phyloP scores from a whole-genome alignment of 2,797 vertebrate species.

The Margarornis squamiger region DNA sequence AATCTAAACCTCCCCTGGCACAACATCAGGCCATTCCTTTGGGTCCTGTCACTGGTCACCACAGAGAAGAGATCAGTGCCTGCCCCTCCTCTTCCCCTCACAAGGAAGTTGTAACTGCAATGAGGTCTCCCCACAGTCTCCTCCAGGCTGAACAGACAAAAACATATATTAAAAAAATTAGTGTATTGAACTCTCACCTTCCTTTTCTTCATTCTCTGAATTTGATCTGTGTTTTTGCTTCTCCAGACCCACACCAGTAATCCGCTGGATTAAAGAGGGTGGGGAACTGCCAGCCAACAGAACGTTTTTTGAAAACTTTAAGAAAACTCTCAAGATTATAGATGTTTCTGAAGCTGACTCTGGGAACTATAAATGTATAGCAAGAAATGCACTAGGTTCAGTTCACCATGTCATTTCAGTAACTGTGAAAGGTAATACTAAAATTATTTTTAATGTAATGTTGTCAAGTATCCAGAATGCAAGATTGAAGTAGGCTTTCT shows the following conservation, averaged over 20 bases:
- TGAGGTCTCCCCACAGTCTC: not conserved
- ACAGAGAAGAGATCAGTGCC: not conserved
- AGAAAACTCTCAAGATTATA: constrained; percentile 89
- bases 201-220: not conserved
- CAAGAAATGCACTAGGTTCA: constrained; percentile 83
- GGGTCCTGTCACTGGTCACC: not conserved
- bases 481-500: not conserved
- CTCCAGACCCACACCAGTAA: constrained; percentile 88
- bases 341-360: constrained; percentile 90
- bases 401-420: constrained; percentile 87
- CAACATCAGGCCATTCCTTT: not conserved
- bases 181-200: not conserved
- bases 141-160: not conserved
- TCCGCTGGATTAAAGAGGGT: constrained; percentile 91
- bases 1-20: not conserved
- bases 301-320: constrained; percentile 84
- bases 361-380: constrained; percentile 92
- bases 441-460: not conserved
- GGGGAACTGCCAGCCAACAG: constrained; percentile 85
- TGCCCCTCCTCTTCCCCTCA: not conserved
- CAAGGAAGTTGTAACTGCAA: not conserved
- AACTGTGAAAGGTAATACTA: constrained; percentile 88
- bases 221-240: constrained; percentile 1
- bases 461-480: not conserved
- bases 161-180: not conserved